These are phyloP conservation scores for Craniophora ligustri DNA, from an alignment of 2,888 invertebrate species.

Conservation along the genomic window DNA sequence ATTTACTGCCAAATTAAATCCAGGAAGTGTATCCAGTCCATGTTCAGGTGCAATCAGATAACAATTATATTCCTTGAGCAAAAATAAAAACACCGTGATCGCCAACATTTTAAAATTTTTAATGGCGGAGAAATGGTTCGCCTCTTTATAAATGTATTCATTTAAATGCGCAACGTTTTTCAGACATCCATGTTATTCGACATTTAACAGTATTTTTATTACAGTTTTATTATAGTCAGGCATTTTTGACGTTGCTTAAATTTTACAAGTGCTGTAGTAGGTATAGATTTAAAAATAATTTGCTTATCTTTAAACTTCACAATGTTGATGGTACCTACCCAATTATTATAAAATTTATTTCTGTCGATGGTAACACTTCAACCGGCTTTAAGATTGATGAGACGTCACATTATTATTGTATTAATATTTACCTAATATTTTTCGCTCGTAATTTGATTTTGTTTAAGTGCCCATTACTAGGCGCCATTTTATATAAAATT, in stretches of 20 bases:
- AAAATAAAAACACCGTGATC: slow-evolving; percentile 19
- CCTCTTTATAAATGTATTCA: slow-evolving; percentile 6
- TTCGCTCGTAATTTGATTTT: not conserved
- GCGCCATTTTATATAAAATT: too few species aligned
- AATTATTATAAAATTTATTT: slow-evolving; percentile 37
- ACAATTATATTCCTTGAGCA: slow-evolving; percentile 16
- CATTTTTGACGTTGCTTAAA: slow-evolving; percentile 37
- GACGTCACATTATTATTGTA: slow-evolving; percentile 7
- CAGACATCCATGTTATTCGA: slow-evolving; percentile 26
- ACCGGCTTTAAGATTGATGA: slow-evolving; percentile 18
- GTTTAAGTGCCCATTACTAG: not conserved
- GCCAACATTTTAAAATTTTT: slow-evolving; percentile 32
- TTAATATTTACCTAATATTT: not conserved
- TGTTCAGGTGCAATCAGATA: not conserved
- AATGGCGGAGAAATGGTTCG: slow-evolving; percentile 22
- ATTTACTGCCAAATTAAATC: not conserved
- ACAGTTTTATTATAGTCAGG: slow-evolving; percentile 27
- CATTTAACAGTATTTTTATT: slow-evolving; percentile 41
- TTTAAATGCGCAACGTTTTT: slow-evolving; percentile 36
- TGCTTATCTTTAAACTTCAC: slow-evolving; percentile 22
- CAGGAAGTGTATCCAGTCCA: too few species aligned
- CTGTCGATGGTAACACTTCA: slow-evolving; percentile 16
- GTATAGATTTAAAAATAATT: slow-evolving; percentile 7
- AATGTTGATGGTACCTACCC: slow-evolving; percentile 2
- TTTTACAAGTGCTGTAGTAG: slow-evolving; percentile 27